A percentile compares a stretch with the other conserved stretches of the same genome.
Conservation (phyloP, 2,797 vertebrate species). For the Pseudochirops cupreus region DNA sequence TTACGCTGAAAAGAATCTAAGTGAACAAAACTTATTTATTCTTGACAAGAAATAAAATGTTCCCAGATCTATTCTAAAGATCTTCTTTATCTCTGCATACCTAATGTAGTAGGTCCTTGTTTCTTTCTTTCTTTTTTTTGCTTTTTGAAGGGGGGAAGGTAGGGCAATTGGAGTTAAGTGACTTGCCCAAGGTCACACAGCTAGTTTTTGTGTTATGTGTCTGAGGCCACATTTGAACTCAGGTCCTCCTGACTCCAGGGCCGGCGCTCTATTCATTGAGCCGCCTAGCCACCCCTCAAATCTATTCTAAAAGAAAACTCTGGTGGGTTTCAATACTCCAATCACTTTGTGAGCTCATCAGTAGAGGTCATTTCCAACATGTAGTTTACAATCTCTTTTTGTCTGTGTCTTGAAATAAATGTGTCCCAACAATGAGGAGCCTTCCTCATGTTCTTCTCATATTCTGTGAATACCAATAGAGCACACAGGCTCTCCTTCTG, state of each 20-base stretch:
- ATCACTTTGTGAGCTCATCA: neutral
- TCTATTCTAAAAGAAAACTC: neutral
- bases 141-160: too few species aligned
- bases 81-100: too few species aligned
- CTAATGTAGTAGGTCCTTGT: too few species aligned
- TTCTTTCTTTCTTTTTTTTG: too few species aligned
- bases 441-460: neutral
- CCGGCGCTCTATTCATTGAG: too few species aligned
- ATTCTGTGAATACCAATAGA: neutral
- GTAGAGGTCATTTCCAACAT: neutral
- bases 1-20: neutral
- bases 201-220: too few species aligned
- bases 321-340: neutral
- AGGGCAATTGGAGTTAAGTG: too few species aligned
- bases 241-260: too few species aligned
- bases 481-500: neutral
- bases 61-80: neutral
- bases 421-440: neutral
- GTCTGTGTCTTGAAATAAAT: neutral
- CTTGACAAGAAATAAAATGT: neutral
- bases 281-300: neutral
- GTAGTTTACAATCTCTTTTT: constrained; percentile 12
- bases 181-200: too few species aligned
- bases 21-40: neutral
- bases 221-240: too few species aligned